These are phyloP conservation scores for Zaprionus ghesquierei DNA, from an alignment of 1,140 invertebrate genomes.

Conservation along the genomic window DNA sequence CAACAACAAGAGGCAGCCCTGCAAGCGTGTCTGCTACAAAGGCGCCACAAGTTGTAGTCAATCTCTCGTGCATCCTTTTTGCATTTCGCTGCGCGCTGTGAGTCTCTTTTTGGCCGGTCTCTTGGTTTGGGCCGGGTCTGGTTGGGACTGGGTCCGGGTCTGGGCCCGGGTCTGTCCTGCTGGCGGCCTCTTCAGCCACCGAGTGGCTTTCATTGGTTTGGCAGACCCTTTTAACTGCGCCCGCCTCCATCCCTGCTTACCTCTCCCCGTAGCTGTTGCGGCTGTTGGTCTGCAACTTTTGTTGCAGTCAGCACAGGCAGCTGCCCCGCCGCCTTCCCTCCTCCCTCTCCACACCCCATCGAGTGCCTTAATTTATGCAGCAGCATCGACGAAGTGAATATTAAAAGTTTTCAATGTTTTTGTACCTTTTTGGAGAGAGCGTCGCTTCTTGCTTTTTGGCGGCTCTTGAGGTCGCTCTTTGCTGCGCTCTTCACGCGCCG, in stretches of 20 bases:
- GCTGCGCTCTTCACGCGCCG: neutral
- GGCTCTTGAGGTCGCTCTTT: slow-evolving; percentile 31
- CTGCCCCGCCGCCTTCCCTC: neutral
- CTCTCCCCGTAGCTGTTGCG: neutral
- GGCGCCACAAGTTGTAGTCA: slow-evolving; percentile 76
- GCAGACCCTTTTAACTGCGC: slow-evolving; percentile 57
- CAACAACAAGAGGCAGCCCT: slow-evolving; percentile 13
- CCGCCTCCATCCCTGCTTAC: slow-evolving; percentile 1
- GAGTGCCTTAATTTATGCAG: slow-evolving; percentile 74
- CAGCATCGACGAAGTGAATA: slow-evolving; percentile 63
- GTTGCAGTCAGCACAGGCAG: neutral
- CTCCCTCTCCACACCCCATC: neutral
- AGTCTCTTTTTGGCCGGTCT: slow-evolving; percentile 41
- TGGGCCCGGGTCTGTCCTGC: neutral
- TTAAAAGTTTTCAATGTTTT: slow-evolving; percentile 77
- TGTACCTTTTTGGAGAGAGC: slow-evolving; percentile 53
- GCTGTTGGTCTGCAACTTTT: slow-evolving; percentile 6
- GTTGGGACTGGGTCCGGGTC: neutral
- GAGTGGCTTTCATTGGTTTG: slow-evolving; percentile 74
- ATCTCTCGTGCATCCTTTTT: slow-evolving; percentile 49
- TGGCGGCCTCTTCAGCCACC: slow-evolving; percentile 49
- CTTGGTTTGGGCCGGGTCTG: slow-evolving; percentile 3
- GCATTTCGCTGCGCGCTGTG: slow-evolving; percentile 62
- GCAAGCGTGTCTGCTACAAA: slow-evolving; percentile 48
- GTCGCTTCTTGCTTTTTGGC: slow-evolving; percentile 22